Evolutionary conservation across 2,888 invertebrate species (phyloP), one percentile per base, ranked within the genome.

Genomic region (Pegoplata infirma): DNA sequence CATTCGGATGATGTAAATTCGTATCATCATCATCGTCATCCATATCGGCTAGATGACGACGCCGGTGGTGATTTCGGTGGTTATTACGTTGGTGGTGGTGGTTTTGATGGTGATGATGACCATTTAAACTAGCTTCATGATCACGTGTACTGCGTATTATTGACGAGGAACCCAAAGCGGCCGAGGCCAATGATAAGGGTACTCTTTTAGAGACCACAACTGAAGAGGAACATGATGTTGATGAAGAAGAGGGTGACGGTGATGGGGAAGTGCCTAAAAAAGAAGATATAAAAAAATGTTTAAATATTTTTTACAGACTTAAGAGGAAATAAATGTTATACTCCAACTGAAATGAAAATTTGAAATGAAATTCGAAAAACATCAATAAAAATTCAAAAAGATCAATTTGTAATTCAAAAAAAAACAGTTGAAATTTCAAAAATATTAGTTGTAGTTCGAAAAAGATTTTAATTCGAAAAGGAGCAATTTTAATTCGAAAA

Each of bases 131-230:
- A 81, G 21, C 84, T 32, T 83, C 82, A 82, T 88, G 88, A 77
- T 84, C 88, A 76, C 87, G 87, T 80, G 88, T 88, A 81, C 88
- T 88, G 76, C 88, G 87, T 83, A 88, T 88, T 83, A 88, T 88
- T 23, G 87, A 86, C 53, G 86, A 87, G 63, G 86, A 86, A 49
- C 86, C 86, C 40, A 87, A 71, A 3, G 85, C 86, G 58, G 87
- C 87, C 51, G 87, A 87, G 5, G 87, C 87, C 63, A 87, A 84
- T 44, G 87, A 87, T 8, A 87, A 66, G 16, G 87, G 86, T 67
- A 86, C 86, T 59, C 86, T 85, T 81, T 86, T 87, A 32, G 86
- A 85, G 51, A 87, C 85, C 81, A 87, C 83, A 81, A 87, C 87
- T 51, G 85, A 86, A 76, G 87, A 85, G 85, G 87, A 86, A 85